Conservation (phyloP, 2,888 invertebrate species). For the Rhyacophila evoluta region DNA sequence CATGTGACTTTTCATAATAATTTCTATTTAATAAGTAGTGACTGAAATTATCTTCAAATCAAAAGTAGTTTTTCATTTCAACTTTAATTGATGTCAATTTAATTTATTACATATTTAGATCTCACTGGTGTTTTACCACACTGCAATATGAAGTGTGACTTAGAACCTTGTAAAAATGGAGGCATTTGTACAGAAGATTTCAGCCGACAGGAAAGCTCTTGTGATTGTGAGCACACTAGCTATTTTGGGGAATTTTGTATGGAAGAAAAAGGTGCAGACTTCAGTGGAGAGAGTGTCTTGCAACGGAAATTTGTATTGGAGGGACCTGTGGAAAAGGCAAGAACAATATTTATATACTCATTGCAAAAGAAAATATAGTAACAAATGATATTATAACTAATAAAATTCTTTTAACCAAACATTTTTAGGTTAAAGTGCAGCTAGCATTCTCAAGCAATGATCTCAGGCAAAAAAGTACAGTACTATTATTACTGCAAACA, state of each 20-base stretch:
- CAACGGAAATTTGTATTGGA: slow-evolving; percentile 81
- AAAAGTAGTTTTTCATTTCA: no score
- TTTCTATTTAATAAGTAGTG: no score
- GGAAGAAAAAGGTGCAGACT: slow-evolving; percentile 91
- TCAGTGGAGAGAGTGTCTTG: slow-evolving; percentile 87
- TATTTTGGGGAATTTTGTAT: slow-evolving; percentile 90
- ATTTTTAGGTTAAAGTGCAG: slow-evolving; percentile 81
- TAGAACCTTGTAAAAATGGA: slow-evolving; percentile 87
- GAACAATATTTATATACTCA: no score
- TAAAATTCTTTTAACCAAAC: no score
- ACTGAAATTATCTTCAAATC: no score
- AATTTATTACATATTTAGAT: slow-evolving; percentile 62
- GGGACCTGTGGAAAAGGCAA: slow-evolving; percentile 74
- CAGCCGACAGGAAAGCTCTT: slow-evolving; percentile 84
- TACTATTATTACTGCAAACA: slow-evolving; percentile 83
- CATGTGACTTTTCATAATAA: no score
- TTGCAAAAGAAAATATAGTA: no score
- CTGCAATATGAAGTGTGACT: slow-evolving; percentile 91
- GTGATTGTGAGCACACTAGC: slow-evolving; percentile 90
- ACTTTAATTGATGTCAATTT: no score
- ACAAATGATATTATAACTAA: no score
- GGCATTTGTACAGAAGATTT: slow-evolving; percentile 92
- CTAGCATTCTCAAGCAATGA: slow-evolving; percentile 89
- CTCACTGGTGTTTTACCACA: slow-evolving; percentile 80
- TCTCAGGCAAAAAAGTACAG: slow-evolving; percentile 81